phyloP scores from a whole-genome alignment of 2,797 vertebrate species.

The Chanos chanos region DNA sequence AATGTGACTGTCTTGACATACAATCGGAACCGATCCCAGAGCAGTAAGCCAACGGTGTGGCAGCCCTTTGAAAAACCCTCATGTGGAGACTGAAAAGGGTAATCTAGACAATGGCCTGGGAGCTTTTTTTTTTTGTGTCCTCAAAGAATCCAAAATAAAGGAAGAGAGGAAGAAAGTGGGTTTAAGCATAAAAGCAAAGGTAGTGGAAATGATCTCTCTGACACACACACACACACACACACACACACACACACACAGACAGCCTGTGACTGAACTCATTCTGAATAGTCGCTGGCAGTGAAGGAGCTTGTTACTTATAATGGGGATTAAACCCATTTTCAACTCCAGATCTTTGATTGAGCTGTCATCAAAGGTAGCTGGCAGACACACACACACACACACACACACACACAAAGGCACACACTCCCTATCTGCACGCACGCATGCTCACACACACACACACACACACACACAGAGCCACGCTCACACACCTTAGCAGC shows the following conservation, averaged over 20 bases:
- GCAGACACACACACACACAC: constrained; percentile 30
- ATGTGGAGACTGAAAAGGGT: no score
- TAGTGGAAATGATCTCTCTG: not conserved
- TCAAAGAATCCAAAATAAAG: not conserved
- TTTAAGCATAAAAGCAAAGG: no score
- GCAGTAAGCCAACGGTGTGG: no score
- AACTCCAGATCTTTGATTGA: constrained; percentile 56
- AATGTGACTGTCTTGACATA: no score
- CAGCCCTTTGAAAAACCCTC: no score
- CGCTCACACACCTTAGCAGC: no score
- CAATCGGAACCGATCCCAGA: no score
- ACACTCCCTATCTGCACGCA: not conserved
- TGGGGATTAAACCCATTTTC: constrained; percentile 30
- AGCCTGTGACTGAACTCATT: no score
- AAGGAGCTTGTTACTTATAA: constrained; percentile 1
- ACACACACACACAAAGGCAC: not conserved
- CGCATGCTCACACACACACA: constrained; percentile 1
- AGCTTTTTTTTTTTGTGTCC: not conserved
- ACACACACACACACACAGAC: not conserved
- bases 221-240: not conserved
- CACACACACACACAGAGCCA: constrained; percentile 44
- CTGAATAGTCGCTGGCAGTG: not conserved
- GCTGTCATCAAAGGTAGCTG: constrained; percentile 55
- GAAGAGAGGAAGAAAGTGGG: not conserved
- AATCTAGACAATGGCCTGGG: no score